Evolutionary conservation across 2,888 invertebrate species (phyloP).

Genomic region (Cryptophagus acutangulus): DNA sequence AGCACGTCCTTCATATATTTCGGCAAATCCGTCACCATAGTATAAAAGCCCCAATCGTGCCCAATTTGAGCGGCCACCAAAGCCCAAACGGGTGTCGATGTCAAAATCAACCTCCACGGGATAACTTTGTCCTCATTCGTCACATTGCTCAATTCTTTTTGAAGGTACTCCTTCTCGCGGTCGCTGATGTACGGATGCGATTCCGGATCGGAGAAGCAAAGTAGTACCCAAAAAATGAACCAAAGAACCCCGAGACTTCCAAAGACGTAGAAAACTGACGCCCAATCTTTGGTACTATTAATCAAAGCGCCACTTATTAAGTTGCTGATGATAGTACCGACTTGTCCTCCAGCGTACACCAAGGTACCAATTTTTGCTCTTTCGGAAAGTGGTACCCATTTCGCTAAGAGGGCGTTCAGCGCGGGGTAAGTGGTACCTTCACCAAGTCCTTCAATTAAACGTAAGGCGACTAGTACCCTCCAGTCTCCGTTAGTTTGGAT

Average conservation of each 20-base stretch:
- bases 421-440: slow-evolving; percentile 71
- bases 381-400: slow-evolving; percentile 73
- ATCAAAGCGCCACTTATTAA: slow-evolving; percentile 63
- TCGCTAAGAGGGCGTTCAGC: slow-evolving; percentile 49
- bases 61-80: slow-evolving; percentile 68
- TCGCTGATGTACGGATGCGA: slow-evolving; percentile 44
- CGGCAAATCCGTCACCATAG: slow-evolving; percentile 66
- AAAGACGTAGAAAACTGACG: slow-evolving; percentile 73
- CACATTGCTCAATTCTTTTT: slow-evolving; percentile 16
- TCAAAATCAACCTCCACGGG: slow-evolving; percentile 64
- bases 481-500: slow-evolving; percentile 55
- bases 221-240: slow-evolving; percentile 50
- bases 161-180: slow-evolving; percentile 12
- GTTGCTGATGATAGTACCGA: slow-evolving; percentile 60
- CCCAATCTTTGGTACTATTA: slow-evolving; percentile 62
- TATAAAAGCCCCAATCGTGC: slow-evolving; percentile 67
- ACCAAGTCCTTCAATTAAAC: slow-evolving; percentile 61
- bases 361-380: slow-evolving; percentile 69
- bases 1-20: slow-evolving; percentile 66
- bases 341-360: slow-evolving; percentile 70
- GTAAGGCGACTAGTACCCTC: slow-evolving; percentile 61
- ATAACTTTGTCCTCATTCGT: slow-evolving; percentile 27
- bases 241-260: slow-evolving; percentile 70
- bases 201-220: slow-evolving; percentile 53
- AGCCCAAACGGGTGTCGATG: slow-evolving; percentile 67